Base-by-base conservation (phyloP, 2,113 vertebrate species). In the Scomber colias region DNA sequence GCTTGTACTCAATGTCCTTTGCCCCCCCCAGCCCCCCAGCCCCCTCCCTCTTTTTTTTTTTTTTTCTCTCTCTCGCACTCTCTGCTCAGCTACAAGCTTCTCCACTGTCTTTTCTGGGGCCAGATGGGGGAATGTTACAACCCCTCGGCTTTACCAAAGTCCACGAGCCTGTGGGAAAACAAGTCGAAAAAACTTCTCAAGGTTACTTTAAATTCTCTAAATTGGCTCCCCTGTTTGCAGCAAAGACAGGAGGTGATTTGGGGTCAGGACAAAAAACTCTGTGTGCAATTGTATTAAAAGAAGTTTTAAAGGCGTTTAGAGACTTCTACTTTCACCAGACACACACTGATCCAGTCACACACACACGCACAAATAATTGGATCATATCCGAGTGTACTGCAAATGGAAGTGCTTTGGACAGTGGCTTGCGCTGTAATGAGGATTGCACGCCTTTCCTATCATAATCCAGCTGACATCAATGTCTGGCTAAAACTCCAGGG, bases 1-100 rank as follows among this genome's bases (percentile, higher is more conserved):
- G 80, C 80, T 87, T 88, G 87, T 40, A 89, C 87, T 90, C 75
- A 83, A 82, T 89, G 87, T 89, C 81, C 90, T 87, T 51, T 68
- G 55, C 40, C 76, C 79, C 82, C 84, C 65, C 9, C 17, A n/a
- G n/a, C n/a, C n/a, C 48, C 21, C 21, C 21, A 21, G 21, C 21
- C 21, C 13, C 51, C 56, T 27, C 31, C 24, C 21, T 21, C 21
- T 21, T 21, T 21, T 17, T 27, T 61, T 27, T 27, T 27, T 27
- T 27, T 27, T 27, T 27, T 27, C 24, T 64, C 53, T 69, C 55
- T 54, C 64, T 70, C 55, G 31, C 70, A 44, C 80, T 69, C 44
- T 63, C 62, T 73, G 68, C 66, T 56, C 64, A 46, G 56, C 73
- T 77, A 86, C 78, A 90, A 85, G 81, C 71, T 57, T 83, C 64